Base-by-base conservation (phyloP, 2,113 vertebrate species). In the Promerops cafer region DNA sequence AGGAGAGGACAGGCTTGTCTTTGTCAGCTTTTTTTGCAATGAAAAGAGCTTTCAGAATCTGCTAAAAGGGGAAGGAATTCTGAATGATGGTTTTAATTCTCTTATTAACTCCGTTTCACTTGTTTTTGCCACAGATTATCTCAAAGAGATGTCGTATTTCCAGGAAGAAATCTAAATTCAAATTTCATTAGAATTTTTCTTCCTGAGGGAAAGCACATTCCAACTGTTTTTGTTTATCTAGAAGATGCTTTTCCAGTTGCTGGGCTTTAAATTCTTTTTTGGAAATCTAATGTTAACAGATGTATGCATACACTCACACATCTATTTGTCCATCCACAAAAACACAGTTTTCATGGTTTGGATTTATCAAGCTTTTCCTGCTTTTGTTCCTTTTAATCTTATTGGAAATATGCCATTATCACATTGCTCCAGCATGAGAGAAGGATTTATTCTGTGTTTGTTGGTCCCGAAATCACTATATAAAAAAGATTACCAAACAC, bases 1-100 rank as follows among this genome's bases (percentile, higher is more conserved):
- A 97, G 94, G 83, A 90, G 85, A 91, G 90, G 89, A 90, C 88
- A 75, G 92, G 63, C 91, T 93, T 71, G 88, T 94, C 96, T 97
- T 97, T 98, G 95, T 97, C 97, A 97, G 96, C 83, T 97, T 96
- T 97, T 92, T 42, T 66, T 86, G 44, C 47, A 94, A 96, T 96
- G 94, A 94, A 95, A 96, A 96, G 92, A 93, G 63, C 75, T 96
- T 94, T 97, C 92, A 94, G 90, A 90, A 63, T 92, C 88, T 42
- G 52, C 97, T 97, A 72, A 97, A 96, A 93, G 83, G 68, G n/a
- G 28, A 97, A 91, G 19, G 64, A 96, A 66, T 92, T 91, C 33
- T 88, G 70, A 69, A 71, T 66, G 66, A 47, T 75, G 23, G 27
- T 87, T 89, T 87, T 66, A 89, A 91, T 87, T 83, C 42, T 82